A percentile compares a stretch with the other conserved stretches of the same genome.
Evolutionary conservation across 2,113 vertebrate species (phyloP).

Genomic region (Gambusia affinis): DNA sequence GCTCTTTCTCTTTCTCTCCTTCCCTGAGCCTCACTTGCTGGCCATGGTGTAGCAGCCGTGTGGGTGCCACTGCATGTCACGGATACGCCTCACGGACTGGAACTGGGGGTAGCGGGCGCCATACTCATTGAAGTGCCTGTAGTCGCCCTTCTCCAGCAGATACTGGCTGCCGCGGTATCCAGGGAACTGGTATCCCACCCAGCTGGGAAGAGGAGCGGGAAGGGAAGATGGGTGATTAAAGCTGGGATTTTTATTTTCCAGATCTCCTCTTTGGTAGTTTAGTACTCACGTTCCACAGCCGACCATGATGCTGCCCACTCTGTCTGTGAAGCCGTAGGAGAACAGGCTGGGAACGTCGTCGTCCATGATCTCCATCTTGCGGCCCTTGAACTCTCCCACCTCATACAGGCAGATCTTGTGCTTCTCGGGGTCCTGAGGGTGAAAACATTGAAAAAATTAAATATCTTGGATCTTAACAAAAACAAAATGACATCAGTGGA

Average conservation of each 20-base stretch:
- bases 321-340: constrained; percentile 85
- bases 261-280: not conserved
- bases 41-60: constrained; percentile 84
- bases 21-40: constrained; percentile 81
- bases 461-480: not conserved
- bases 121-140: constrained; percentile 85
- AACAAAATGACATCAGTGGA: not conserved
- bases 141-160: constrained; percentile 86
- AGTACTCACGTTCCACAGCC: constrained; percentile 83
- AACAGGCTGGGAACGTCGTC: constrained; percentile 84
- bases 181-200: constrained; percentile 85
- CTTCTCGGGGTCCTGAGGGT: constrained; percentile 82
- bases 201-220: constrained; percentile 57
- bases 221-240: not conserved
- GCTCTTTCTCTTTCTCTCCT: constrained; percentile 79
- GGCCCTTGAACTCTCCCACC: constrained; percentile 85
- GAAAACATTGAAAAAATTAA: not conserved
- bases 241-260: not conserved
- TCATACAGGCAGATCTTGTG: constrained; percentile 87
- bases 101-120: constrained; percentile 82
- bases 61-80: constrained; percentile 86
- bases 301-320: constrained; percentile 83
- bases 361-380: constrained; percentile 88
- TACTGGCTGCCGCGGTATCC: constrained; percentile 87
- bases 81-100: constrained; percentile 84